Evolutionary conservation across 2,113 vertebrate species (phyloP).

Genomic region (Paraplagusia blochii): DNA sequence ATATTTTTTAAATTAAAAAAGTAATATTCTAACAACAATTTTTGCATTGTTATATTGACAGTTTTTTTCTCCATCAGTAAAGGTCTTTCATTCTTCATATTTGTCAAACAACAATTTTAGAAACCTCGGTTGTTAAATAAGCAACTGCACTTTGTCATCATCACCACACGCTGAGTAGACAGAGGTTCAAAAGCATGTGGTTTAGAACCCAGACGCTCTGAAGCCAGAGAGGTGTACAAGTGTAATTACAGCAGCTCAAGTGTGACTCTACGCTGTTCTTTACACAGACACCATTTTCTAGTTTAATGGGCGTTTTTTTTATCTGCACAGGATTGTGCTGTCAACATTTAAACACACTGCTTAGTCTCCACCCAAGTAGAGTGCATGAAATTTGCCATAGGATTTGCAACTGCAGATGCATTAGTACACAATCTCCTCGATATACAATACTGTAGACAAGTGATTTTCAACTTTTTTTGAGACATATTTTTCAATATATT

Average conservation of each 20-base stretch:
- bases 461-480: no score
- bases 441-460: no score
- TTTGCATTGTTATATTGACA: no score
- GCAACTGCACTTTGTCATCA: constrained; percentile 22
- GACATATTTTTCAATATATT: no score
- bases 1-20: no score
- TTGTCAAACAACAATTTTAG: constrained; percentile 5
- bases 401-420: constrained; percentile 13
- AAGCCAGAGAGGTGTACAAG: constrained; percentile 10
- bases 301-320: no score
- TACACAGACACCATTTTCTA: neutral
- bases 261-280: neutral
- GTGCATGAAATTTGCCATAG: neutral
- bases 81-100: constrained; percentile 1
- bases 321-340: no score
- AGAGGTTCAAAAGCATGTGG: constrained; percentile 29
- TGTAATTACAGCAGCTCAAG: constrained; percentile 33
- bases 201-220: constrained; percentile 9
- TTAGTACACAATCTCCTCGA: no score
- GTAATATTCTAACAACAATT: no score
- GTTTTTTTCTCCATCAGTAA: neutral
- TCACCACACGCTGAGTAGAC: constrained; percentile 19
- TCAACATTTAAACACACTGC: no score
- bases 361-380: no score
- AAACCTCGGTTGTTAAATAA: constrained; percentile 21